Percentiles rank a stretch among this genome's conserved stretches.
Evolutionary conservation across 2,797 vertebrate species (phyloP).

Genomic region (Eulemur albifrons): DNA sequence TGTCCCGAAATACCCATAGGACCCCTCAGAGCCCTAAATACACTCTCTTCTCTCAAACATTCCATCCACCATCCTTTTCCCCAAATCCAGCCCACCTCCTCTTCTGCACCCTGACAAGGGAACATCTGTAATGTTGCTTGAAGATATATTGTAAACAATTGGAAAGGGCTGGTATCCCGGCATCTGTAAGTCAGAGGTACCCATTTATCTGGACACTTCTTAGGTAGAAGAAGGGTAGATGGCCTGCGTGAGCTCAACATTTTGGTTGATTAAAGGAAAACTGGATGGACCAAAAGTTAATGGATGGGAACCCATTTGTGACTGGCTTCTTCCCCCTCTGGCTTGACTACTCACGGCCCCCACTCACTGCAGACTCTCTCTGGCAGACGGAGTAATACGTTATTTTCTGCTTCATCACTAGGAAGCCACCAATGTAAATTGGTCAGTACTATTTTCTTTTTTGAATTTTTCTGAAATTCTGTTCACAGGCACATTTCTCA

Average conservation of each 20-base stretch:
- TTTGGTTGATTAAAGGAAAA: neutral
- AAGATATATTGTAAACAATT: neutral
- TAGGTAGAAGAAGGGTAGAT: neutral
- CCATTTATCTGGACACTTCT: neutral
- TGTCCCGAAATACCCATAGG: too few relatives aligned
- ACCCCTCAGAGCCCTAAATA: neutral
- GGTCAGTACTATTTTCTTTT: conserved; percentile 47
- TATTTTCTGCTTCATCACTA: conserved; percentile 71
- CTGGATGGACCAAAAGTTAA: neutral
- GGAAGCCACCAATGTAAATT: conserved; percentile 69
- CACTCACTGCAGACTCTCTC: neutral
- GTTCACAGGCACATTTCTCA: conserved; percentile 56
- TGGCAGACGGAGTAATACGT: conserved; percentile 49
- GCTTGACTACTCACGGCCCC: conserved; percentile 45
- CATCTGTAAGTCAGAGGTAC: neutral
- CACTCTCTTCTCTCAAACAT: neutral
- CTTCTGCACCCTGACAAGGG: neutral
- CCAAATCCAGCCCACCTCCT: neutral
- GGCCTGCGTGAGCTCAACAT: rapidly evolving
- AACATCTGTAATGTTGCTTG: neutral
- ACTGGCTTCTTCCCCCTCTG: neutral
- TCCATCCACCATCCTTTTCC: neutral
- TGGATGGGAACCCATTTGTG: neutral
- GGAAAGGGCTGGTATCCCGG: neutral
- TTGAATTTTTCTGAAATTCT: conserved; percentile 69